Evolutionary conservation across 2,888 invertebrate species (phyloP), one percentile per base, ranked within the genome.

Genomic region (Nomada fucata): DNA sequence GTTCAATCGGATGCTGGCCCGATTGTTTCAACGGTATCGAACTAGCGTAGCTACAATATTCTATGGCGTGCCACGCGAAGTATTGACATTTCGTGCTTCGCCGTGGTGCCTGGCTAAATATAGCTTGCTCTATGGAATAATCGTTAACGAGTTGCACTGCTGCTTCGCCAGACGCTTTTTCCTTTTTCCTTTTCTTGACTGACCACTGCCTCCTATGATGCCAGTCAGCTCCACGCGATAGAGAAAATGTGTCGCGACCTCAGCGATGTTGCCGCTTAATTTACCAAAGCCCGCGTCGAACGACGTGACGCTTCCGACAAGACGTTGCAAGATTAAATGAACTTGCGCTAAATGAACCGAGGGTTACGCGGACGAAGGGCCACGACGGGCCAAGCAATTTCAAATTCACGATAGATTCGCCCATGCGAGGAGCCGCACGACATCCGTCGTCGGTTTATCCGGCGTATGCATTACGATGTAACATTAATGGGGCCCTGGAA

Each of bases 401-500:
- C 7, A 77, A 65, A 79, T 77, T 70, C 69, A 29, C 53, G 50
- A 42, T 63, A 57, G 71, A 68, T 57, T 63, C 72, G 11, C 3
- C 29, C 50, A 15, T 29, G 29, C 53, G 7, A 1, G 60, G 10
- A 52, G 9, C 47, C 47, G 7, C 23, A 18, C 15, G 23, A 13
- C 53, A 53, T 9, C n/a, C 75, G 36, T 36, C 47, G n/a, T 50
- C 50, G 57, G 79, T 68, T 73, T 72, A 72, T 79, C 63, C 71
- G 20, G 10, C 36, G 61, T 69, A 72, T 70, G 72, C 75, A 76
- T 64, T 64, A 67, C 63, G 68, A 76, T 64, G 61, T 67, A 75
- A 72, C 80, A 61, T 82, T 80, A 86, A 86, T 85, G 76, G 74
- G 79, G 72, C 47, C 63, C 76, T 76, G 79, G 71, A 82, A 78